A percentile compares a stretch with the other conserved stretches of the same genome.
Conservation (phyloP, 2,888 invertebrate species). For the Sepioteuthis lessoniana region DNA sequence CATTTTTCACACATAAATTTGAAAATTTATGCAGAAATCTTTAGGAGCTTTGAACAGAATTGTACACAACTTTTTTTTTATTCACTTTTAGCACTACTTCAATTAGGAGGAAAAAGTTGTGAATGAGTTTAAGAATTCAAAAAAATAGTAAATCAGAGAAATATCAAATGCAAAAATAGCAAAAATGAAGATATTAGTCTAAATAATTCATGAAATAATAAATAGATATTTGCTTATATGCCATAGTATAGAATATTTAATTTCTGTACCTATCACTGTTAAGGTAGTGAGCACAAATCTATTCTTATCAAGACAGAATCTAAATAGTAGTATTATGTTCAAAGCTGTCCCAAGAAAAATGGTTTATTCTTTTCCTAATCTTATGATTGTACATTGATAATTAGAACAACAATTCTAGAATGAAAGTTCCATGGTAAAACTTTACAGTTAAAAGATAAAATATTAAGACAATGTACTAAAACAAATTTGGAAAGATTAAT, state of each 20-base stretch:
- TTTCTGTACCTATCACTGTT: neutral
- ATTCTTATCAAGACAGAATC: neutral
- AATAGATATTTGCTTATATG: neutral
- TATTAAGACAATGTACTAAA: neutral
- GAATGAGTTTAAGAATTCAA: no score
- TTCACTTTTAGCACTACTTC: no score
- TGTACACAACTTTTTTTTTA: neutral
- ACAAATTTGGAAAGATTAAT: no score
- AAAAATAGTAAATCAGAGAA: no score
- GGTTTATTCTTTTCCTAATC: neutral
- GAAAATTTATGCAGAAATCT: neutral
- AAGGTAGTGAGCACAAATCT: no score
- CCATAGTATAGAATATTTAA: neutral
- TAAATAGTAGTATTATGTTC: neutral
- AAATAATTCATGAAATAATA: neutral
- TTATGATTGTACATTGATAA: neutral
- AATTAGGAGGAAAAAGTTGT: no score
- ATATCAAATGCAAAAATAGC: no score
- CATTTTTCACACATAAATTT: neutral
- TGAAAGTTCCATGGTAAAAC: neutral
- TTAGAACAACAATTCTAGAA: neutral
- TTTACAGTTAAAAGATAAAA: neutral
- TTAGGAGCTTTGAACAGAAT: neutral
- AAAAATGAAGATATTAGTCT: no score
- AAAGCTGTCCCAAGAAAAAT: neutral